Percentiles rank a stretch among this genome's conserved stretches.
Evolutionary conservation across 2,797 vertebrate genomes (phyloP).

Genomic region (Tragopan temminckii): DNA sequence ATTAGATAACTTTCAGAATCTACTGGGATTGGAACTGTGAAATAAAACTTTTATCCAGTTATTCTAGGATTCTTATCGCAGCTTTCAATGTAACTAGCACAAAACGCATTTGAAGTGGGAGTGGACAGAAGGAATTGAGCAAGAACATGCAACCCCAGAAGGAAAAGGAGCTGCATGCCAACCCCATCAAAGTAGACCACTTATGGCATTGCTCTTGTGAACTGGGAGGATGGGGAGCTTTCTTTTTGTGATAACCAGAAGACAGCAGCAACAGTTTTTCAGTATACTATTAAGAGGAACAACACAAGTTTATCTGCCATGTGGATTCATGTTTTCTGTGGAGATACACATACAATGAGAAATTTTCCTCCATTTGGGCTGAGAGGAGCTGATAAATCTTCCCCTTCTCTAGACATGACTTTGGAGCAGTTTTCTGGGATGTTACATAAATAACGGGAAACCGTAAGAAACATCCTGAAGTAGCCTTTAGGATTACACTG

Average conservation of each 20-base stretch:
- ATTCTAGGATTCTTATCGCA: neutral
- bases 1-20: neutral
- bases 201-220: rapidly evolving
- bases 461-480: neutral
- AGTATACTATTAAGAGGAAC: neutral
- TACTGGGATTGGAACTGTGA: neutral
- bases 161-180: neutral
- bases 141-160: neutral
- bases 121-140: neutral
- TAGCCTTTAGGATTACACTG: neutral
- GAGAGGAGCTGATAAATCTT: neutral
- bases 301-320: neutral
- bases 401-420: neutral
- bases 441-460: neutral
- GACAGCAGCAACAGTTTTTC: neutral
- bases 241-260: neutral
- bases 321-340: neutral
- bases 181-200: neutral
- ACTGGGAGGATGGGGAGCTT: neutral
- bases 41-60: neutral
- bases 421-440: neutral
- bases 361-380: neutral
- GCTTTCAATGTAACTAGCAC: neutral
- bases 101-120: neutral
- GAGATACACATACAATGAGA: neutral